Evolutionary conservation across 2,888 invertebrate species (phyloP), one percentile per base, ranked within the genome.

Genomic region (Epirrhoe alternata): DNA sequence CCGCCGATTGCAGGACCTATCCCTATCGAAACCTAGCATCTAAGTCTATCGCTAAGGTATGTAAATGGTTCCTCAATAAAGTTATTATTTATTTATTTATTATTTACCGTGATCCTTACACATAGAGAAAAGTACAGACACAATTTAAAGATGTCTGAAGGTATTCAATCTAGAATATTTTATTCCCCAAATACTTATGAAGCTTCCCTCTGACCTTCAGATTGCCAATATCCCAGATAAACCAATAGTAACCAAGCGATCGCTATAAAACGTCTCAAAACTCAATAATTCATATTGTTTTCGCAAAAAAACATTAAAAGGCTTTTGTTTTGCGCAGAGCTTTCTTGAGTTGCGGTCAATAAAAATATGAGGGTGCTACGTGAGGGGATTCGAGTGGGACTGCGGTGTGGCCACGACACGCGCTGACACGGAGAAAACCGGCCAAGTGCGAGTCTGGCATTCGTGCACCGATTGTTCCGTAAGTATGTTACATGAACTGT

Each of bases 281-380:
- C 52, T 79, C 76, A 77, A 80, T 78, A 78, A 80, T 78, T 80
- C 77, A 77, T 78, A 73, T 77, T 78, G 77, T 78, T 82, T 78
- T 77, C 76, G 70, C 72, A 60, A 67, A 76, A 74, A 77, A 78
- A 75, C 79, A 81, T 83, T 83, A 81, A 81, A 83, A 77, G 76
- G 64, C 70, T 72, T 77, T 79, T 84, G 80, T 84, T 80, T 81
- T 79, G 75, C 74, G 73, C 70, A 73, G 76, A 76, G 74, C 76
- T 78, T 83, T 82, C 81, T 81, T 79, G 77, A 81, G 79, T 74
- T 72, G 78, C 77, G 84, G 84, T 82, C 84, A 83, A 83, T 84
- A 83, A 83, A 82, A 84, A 81, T 83, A 81, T 82, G 79, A 79
- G 81, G 68, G 49, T 68, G 65, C 74, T 67, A 78, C 84, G 84